phyloP scores from a whole-genome alignment of 2,888 invertebrate genomes.

The Protophormia terraenovae region DNA sequence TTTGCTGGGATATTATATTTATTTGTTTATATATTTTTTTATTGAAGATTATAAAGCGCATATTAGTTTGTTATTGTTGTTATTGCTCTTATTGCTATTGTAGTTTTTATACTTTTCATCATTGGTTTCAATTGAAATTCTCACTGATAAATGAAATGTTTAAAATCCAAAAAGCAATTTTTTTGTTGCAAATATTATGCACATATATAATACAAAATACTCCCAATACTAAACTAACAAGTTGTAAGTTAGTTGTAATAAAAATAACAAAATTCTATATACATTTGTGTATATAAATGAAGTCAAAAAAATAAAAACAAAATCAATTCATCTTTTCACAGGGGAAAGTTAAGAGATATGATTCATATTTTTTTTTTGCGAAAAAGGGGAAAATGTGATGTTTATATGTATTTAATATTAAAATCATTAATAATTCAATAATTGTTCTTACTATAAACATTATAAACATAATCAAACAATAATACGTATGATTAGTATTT shows the following conservation, averaged over 20 bases:
- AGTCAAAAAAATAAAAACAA: neutral
- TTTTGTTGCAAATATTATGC: constrained; percentile 17
- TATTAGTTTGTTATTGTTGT: neutral
- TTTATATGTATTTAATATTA: neutral
- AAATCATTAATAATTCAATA: no score
- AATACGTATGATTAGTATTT: no score
- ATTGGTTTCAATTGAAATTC: constrained; percentile 5
- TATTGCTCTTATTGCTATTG: neutral
- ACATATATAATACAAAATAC: neutral
- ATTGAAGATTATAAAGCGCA: neutral
- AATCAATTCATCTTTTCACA: neutral
- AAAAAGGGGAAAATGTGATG: neutral
- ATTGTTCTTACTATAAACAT: no score
- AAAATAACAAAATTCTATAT: neutral
- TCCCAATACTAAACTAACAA: constrained; percentile 26
- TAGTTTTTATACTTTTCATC: neutral
- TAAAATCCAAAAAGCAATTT: neutral
- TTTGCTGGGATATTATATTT: no score
- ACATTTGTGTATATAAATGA: neutral
- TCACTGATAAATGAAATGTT: neutral
- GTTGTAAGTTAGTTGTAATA: neutral
- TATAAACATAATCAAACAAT: no score
- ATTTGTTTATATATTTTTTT: neutral
- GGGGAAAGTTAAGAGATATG: neutral
- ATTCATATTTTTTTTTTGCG: neutral